phyloP scores from a whole-genome alignment of 2,113 vertebrate genomes.

The Apaloderma vittatum region DNA sequence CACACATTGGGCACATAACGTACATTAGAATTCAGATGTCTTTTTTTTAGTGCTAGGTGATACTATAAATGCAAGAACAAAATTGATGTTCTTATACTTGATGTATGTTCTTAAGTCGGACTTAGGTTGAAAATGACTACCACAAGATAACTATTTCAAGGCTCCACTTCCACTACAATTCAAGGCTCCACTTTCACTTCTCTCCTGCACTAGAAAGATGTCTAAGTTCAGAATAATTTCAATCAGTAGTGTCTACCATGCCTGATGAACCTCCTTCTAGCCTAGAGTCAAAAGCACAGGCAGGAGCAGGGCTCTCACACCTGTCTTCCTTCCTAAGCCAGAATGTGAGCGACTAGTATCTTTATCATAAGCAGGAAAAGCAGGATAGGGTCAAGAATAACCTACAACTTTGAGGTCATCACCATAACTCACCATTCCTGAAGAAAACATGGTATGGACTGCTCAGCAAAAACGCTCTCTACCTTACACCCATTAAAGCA shows the following conservation, averaged over 20 bases:
- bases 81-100: neutral
- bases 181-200: neutral
- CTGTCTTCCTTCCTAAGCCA: neutral
- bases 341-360: neutral
- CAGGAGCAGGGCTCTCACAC: neutral
- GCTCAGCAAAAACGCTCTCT: neutral
- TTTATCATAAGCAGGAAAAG: neutral
- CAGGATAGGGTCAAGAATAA: neutral
- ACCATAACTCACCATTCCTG: neutral
- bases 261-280: neutral
- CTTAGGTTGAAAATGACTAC: accelerated
- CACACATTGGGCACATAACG: neutral
- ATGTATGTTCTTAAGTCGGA: neutral
- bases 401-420: neutral
- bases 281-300: neutral
- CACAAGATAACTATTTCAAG: neutral
- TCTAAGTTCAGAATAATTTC: neutral
- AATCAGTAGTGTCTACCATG: neutral
- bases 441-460: neutral
- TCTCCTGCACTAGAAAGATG: neutral
- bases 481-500: neutral
- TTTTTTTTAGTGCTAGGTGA: neutral
- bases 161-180: neutral
- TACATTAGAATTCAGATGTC: neutral
- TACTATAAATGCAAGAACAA: neutral